Evolutionary conservation across 2,797 vertebrate genomes (phyloP).

Genomic region (Antennarius maculatus): DNA sequence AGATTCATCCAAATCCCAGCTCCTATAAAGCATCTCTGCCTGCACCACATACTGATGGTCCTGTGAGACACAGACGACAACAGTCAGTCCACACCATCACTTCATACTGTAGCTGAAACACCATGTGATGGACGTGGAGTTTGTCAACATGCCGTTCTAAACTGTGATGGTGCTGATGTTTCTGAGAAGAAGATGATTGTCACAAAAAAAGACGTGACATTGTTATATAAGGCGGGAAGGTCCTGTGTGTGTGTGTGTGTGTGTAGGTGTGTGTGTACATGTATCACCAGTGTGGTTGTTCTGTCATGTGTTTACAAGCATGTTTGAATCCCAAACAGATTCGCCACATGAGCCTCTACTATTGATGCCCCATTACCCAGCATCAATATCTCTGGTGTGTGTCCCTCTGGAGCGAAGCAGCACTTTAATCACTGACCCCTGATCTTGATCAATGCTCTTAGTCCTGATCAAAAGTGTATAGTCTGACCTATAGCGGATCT

Average conservation of each 20-base stretch:
- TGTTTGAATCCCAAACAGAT: neutral
- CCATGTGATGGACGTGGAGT: no score
- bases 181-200: no score
- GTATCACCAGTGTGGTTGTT: neutral
- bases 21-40: constrained; percentile 85
- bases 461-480: constrained; percentile 42
- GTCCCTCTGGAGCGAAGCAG: neutral
- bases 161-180: no score
- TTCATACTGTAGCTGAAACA: neutral
- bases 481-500: constrained; percentile 26
- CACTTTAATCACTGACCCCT: constrained; percentile 42
- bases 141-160: no score
- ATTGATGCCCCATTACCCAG: constrained; percentile 14
- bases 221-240: no score
- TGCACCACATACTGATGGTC: constrained; percentile 87
- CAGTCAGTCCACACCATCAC: constrained; percentile 18
- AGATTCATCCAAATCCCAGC: constrained; percentile 87
- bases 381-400: constrained; percentile 15
- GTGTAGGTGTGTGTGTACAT: no score
- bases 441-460: constrained; percentile 41
- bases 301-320: neutral
- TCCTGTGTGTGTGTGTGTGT: no score
- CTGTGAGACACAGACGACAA: constrained; percentile 73
- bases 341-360: constrained; percentile 6
- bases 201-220: no score